Evolutionary conservation across 2,113 vertebrate species (phyloP).

Genomic region (human): DNA sequence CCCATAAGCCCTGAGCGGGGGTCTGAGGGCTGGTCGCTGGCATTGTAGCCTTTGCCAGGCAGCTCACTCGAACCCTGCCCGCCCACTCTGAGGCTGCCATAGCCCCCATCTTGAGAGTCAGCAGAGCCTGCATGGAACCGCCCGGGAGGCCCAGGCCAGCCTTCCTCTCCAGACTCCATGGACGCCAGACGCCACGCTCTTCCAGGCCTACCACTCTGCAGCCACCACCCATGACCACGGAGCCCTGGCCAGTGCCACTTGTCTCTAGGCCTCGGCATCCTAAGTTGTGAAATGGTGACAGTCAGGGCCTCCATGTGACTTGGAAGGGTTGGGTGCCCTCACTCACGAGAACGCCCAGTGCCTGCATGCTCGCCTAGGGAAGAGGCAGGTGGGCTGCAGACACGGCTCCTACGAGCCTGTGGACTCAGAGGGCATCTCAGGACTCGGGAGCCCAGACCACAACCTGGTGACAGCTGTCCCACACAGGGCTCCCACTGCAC

Average conservation of each 20-base stretch:
- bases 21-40: neutral
- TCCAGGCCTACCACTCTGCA: too few relatives aligned
- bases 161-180: accelerated
- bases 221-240: too few relatives aligned
- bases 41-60: neutral
- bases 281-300: neutral
- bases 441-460: neutral
- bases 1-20: neutral
- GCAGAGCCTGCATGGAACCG: neutral
- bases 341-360: neutral
- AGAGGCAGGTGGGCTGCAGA: neutral
- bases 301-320: too few relatives aligned
- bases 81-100: neutral
- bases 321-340: too few relatives aligned
- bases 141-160: too few relatives aligned
- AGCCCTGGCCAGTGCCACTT: too few relatives aligned
- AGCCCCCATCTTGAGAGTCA: accelerated
- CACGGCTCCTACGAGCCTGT: neutral
- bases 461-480: neutral
- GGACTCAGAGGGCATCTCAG: neutral
- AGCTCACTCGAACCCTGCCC: neutral
- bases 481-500: neutral
- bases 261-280: too few relatives aligned
- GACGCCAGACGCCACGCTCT: neutral
- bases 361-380: neutral